phyloP scores from a whole-genome alignment of 1,140 invertebrate genomes.

The Triops cancriformis region DNA sequence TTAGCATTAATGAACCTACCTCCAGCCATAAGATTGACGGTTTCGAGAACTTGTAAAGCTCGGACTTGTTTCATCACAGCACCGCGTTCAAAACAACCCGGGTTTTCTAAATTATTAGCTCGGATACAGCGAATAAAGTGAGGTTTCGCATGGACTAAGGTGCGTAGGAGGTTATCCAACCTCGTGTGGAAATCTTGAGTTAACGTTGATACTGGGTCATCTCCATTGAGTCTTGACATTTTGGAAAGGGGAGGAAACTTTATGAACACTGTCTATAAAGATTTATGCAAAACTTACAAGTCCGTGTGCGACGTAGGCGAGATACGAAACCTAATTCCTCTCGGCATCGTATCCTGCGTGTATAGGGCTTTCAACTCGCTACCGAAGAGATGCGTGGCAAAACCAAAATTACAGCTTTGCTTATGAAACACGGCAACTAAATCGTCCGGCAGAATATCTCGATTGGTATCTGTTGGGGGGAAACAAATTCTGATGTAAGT shows the following conservation, averaged over 20 bases:
- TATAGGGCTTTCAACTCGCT: constrained; percentile 81
- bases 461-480: constrained; percentile 62
- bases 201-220: constrained; percentile 78
- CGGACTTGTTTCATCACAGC: constrained; percentile 76
- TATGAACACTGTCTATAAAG: background rate
- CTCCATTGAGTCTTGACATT: constrained; percentile 59
- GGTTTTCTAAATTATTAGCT: constrained; percentile 65
- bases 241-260: background rate
- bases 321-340: constrained; percentile 68
- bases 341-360: constrained; percentile 61
- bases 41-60: constrained; percentile 85
- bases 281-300: constrained; percentile 46
- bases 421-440: constrained; percentile 87
- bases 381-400: constrained; percentile 87
- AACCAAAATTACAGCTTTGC: constrained; percentile 86
- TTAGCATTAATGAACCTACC: constrained; percentile 31
- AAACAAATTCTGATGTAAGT: constrained; percentile 10
- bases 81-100: constrained; percentile 66
- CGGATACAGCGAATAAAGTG: constrained; percentile 89
- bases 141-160: constrained; percentile 81
- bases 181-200: constrained; percentile 92
- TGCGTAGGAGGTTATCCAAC: constrained; percentile 80
- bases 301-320: constrained; percentile 83
- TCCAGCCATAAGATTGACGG: constrained; percentile 83
- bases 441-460: constrained; percentile 84